Evolutionary conservation across 2,113 vertebrate species (phyloP), one percentile per base, ranked within the genome.

Genomic region (Casuarius casuarius): DNA sequence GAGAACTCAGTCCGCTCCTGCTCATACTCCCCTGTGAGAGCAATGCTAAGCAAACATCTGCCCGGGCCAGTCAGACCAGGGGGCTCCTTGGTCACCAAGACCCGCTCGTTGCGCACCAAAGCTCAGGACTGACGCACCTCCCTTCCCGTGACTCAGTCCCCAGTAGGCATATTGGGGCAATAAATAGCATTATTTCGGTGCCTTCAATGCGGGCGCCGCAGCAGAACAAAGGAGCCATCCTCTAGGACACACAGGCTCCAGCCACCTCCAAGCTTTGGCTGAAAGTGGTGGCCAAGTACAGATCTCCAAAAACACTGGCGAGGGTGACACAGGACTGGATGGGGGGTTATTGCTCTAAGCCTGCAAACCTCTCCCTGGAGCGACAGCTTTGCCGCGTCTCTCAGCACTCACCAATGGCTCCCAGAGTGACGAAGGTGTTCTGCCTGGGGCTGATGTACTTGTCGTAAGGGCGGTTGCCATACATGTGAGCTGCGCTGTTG

Each of bases 401-500:
- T 21, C 29, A 54, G 80, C 59, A 95, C 98, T 97, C 91, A 98
- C 98, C 98, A 1, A 98, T 98, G 82, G 98, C 97, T 38, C 98
- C 98, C 89, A 98, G 78, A 6, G 97, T 92, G 68, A 98, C 97
- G 2, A 99, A 94, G 6, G 95, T 75, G 86, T 98, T 99, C 96
- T 99, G 98, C 92, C 98, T 89, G 46, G 98, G 98, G 90, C 66
- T 98, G 97, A 98, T 98, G 90, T 87, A 42, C 93, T 96, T 98
- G 97, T 98, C 97, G 0, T 98, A 98, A 54, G 98, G 98, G 42
- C 97, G 96, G 86, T 98, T 98, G 90, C 98, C 98, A 0, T 98
- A 99, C 98, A 98, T 98, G 97, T 98, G 98, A 29, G 98, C 98
- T 0, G 97, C 98, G 0, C 98, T 98, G 96, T 98, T 98, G 91